phyloP scores from a whole-genome alignment of 2,797 vertebrate species.

The Otolemur crassicaudatus region DNA sequence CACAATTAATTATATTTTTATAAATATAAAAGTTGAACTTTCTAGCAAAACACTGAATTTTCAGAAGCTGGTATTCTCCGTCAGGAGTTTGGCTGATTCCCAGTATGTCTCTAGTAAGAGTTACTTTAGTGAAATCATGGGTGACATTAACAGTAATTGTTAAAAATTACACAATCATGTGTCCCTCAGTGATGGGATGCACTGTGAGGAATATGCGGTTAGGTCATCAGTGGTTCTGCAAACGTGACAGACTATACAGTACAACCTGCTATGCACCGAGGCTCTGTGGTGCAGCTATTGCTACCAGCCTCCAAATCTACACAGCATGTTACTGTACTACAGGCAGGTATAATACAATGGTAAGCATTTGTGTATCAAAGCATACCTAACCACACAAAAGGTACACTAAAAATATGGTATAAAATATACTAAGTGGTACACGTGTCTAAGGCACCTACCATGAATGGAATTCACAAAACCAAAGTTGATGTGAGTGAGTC shows the following conservation, averaged over 20 bases:
- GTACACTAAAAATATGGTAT: not conserved
- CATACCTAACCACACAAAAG: not conserved
- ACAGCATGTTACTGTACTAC: not conserved
- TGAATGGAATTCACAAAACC: not conserved
- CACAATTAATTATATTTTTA: not conserved
- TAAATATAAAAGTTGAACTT: conserved; percentile 7
- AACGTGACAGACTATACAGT: not conserved
- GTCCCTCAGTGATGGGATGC: not conserved
- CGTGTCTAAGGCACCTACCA: not conserved
- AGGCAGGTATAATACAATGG: not conserved
- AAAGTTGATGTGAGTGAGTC: not conserved
- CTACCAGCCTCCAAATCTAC: not conserved
- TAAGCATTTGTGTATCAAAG: not conserved
- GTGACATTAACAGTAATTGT: not conserved
- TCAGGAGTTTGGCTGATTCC: not conserved
- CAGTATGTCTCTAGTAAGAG: not conserved
- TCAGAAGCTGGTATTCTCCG: not conserved
- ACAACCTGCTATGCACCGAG: not conserved
- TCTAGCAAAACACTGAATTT: not conserved
- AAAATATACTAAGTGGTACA: not conserved
- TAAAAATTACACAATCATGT: not conserved
- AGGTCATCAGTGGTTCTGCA: too few species aligned
- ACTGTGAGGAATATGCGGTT: not conserved
- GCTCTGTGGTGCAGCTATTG: not conserved
- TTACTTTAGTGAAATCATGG: not conserved